These are phyloP conservation scores for Coelopa frigida DNA, from an alignment of 1,140 invertebrate genomes.

Conservation along the genomic window DNA sequence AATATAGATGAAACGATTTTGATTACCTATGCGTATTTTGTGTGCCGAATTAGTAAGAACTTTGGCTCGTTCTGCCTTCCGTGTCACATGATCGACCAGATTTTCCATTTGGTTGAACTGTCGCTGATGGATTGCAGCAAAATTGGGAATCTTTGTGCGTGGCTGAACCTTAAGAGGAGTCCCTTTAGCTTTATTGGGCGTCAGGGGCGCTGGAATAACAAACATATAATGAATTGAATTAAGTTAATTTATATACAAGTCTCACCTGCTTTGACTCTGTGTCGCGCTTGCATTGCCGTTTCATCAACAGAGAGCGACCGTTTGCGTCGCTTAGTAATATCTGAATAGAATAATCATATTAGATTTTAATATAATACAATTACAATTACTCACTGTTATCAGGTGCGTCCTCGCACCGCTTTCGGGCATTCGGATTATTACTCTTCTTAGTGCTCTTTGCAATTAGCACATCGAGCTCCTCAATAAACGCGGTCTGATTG, in stretches of 20 bases:
- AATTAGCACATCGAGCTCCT: constrained; percentile 12
- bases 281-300: constrained; percentile 11
- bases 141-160: constrained; percentile 54
- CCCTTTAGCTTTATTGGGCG: constrained; percentile 14
- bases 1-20: too few relatives aligned
- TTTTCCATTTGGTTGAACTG: constrained; percentile 59
- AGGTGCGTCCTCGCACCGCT: neutral
- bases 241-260: neutral
- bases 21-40: constrained; percentile 16
- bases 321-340: constrained; percentile 28
- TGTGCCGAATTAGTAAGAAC: constrained; percentile 30
- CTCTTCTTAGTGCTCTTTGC: constrained; percentile 8
- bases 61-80: constrained; percentile 48
- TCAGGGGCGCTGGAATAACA: too few relatives aligned
- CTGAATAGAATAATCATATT: constrained; percentile 10
- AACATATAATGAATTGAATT: too few relatives aligned
- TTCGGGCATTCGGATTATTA: neutral
- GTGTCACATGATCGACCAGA: constrained; percentile 50
- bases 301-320: constrained; percentile 30
- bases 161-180: constrained; percentile 10
- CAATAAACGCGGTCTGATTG: constrained; percentile 11
- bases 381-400: constrained; percentile 17
- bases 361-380: neutral
- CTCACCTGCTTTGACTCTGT: constrained; percentile 25
- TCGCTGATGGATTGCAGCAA: constrained; percentile 55